Evolutionary conservation across 2,888 invertebrate genomes (phyloP), one percentile per base, ranked within the genome.

Genomic region (Eilema sororculum): DNA sequence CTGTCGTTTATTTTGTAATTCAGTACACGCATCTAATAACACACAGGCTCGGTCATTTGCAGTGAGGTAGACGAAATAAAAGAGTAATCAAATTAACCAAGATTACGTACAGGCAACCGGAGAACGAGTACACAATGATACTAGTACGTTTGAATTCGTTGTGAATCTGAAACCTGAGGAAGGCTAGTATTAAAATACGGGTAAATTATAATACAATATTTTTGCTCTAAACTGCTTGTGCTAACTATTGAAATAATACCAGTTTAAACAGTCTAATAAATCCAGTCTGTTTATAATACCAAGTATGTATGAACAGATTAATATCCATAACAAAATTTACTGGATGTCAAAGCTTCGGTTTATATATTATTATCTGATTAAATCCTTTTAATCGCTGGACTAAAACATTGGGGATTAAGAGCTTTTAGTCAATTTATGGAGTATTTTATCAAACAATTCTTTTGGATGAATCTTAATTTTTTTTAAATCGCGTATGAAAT

Each of bases 1-100:
- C 52, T 52, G 52, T 52, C 8, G 52, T 52, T 52, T 52, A n/a
- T 52, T 52, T 52, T n/a, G 52, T 52, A 52, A 52, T 52, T 52
- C 52, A 52, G 52, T 52, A 52, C 52, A 52, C 52, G 52, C 52
- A 52, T 52, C 52, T 52, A 52, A n/a, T 52, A 52, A 52, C 52
- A 52, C 9, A n/a, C 52, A 52, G 52, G n/a, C 52, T 52, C n/a
- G 52, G n/a, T 52, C 52, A n/a, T 52, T 52, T 52, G 52, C 52
- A 52, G 52, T 52, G 9, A 52, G n/a, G n/a, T 52, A 52, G 52
- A 52, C 25, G 25, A 58, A 58, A 58, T 25, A 58, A 58, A 58
- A 28, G 25, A 8, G 58, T 58, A 25, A 58, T 58, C 58, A 24
- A 58, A 28, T 58, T 25, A 52, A 20, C n/a, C 52, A 52, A 52